Percentiles rank a stretch among this genome's conserved stretches.
These are phyloP conservation scores for Gephyroberyx darwinii DNA, from an alignment of 2,797 vertebrate species.

Conservation along the genomic window DNA sequence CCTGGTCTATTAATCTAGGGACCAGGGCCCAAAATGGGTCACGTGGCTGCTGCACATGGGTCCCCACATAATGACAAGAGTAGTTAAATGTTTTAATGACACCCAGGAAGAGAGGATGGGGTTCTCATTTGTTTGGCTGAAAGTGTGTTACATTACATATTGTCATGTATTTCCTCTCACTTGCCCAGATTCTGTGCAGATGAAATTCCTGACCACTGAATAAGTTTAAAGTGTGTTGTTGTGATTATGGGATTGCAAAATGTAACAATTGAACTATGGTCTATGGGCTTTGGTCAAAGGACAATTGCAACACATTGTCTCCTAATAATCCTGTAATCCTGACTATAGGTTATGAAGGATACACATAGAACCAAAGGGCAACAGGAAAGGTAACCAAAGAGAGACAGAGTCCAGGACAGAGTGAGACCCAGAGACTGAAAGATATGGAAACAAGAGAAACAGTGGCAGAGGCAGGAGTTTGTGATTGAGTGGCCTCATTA, in stretches of 20 bases:
- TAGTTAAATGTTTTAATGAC: background rate
- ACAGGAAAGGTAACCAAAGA: conserved; percentile 24
- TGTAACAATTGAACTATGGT: conserved; percentile 24
- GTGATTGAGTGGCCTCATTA: conserved; percentile 41
- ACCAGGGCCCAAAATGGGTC: background rate
- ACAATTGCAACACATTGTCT: conserved; percentile 23
- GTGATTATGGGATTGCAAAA: conserved; percentile 54
- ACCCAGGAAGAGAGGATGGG: background rate
- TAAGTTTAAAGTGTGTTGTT: conserved; percentile 28
- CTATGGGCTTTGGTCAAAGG: conserved; percentile 35
- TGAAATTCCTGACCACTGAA: background rate
- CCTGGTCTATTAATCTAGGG: background rate
- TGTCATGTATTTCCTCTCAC: background rate
- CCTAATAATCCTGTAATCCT: conserved; percentile 33
- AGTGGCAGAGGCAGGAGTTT: conserved; percentile 34
- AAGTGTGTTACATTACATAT: conserved; percentile 2
- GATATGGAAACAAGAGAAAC: conserved; percentile 10
- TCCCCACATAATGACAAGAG: conserved; percentile 17
- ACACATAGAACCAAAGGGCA: conserved; percentile 27
- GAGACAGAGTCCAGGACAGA: conserved; percentile 27
- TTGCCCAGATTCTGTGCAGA: conserved; percentile 13
- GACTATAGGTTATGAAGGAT: conserved; percentile 25
- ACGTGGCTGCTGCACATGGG: background rate
- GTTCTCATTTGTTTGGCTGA: background rate
- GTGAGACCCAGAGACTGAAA: conserved; percentile 33